phyloP scores from a whole-genome alignment of 53 echinoderm and acorn worm species.

The Hippasteria phrygiana region DNA sequence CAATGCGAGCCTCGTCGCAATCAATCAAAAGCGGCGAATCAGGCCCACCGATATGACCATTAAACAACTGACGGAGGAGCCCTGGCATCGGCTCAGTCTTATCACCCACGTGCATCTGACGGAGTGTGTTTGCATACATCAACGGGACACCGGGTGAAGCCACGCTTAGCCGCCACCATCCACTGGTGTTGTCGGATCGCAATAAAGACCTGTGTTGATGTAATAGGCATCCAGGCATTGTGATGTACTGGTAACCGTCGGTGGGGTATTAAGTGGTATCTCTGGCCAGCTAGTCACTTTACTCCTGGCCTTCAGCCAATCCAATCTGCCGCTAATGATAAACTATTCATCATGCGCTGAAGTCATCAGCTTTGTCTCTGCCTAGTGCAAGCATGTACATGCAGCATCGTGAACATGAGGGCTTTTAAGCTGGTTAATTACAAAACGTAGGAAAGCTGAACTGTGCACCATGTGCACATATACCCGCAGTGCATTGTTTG shows the following conservation, averaged over 20 bases:
- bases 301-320: conserved; percentile 26
- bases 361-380: not conserved
- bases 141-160: not conserved
- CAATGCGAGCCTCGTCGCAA: conserved; percentile 27
- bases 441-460: not conserved
- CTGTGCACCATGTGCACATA: not conserved
- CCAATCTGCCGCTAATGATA: conserved; percentile 37
- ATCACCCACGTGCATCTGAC: conserved; percentile 42
- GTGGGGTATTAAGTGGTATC: not conserved
- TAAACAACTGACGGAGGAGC: not conserved
- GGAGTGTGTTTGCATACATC: conserved; percentile 14
- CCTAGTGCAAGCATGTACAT: not conserved
- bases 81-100: not conserved
- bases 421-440: conserved; percentile 6
- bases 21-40: conserved; percentile 43
- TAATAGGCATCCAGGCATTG: conserved; percentile 18
- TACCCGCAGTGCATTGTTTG: not conserved
- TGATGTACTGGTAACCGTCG: not conserved
- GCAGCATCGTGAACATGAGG: not conserved
- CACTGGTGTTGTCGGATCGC: not conserved
- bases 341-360: conserved; percentile 46
- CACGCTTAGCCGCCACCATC: not conserved
- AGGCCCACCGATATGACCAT: conserved; percentile 11
- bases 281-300: conserved; percentile 12
- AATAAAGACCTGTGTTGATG: conserved; percentile 7